These are phyloP conservation scores for Ips typographus DNA, from an alignment of 1,140 invertebrate species.

Conservation along the genomic window DNA sequence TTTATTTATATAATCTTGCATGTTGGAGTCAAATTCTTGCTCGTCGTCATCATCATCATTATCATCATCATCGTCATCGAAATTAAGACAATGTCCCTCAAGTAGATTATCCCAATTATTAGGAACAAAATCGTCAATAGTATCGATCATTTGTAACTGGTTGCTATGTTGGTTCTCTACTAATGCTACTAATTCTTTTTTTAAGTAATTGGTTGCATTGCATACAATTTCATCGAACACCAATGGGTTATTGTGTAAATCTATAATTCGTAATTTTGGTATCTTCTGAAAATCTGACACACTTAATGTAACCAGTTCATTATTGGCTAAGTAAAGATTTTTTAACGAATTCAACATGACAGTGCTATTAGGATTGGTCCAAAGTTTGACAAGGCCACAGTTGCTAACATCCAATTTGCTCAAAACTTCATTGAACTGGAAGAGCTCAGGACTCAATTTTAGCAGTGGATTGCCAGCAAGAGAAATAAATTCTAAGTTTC, in stretches of 20 bases:
- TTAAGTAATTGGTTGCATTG: conserved; percentile 60
- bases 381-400: conserved; percentile 63
- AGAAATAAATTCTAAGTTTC: conserved; percentile 63
- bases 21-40: not conserved
- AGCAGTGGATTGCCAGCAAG: conserved; percentile 70
- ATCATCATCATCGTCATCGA: conserved; percentile 36
- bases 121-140: conserved; percentile 31
- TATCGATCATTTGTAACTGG: conserved; percentile 24
- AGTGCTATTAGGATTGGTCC: conserved; percentile 58
- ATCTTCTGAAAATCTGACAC: conserved; percentile 58
- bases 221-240: conserved; percentile 62
- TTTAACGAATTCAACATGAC: conserved; percentile 53
- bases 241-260: conserved; percentile 65
- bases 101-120: conserved; percentile 31
- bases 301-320: conserved; percentile 59
- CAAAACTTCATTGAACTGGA: conserved; percentile 59
- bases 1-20: not conserved
- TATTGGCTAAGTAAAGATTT: conserved; percentile 60
- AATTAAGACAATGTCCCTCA: conserved; percentile 26
- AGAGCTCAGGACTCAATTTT: conserved; percentile 64
- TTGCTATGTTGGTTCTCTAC: conserved; percentile 19
- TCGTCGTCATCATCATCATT: conserved; percentile 43
- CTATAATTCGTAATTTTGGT: conserved; percentile 62
- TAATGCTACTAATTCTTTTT: conserved; percentile 54
- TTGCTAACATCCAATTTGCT: conserved; percentile 65